Evolutionary conservation across 2,113 vertebrate genomes (phyloP).

Genomic region (Lanius collurio): DNA sequence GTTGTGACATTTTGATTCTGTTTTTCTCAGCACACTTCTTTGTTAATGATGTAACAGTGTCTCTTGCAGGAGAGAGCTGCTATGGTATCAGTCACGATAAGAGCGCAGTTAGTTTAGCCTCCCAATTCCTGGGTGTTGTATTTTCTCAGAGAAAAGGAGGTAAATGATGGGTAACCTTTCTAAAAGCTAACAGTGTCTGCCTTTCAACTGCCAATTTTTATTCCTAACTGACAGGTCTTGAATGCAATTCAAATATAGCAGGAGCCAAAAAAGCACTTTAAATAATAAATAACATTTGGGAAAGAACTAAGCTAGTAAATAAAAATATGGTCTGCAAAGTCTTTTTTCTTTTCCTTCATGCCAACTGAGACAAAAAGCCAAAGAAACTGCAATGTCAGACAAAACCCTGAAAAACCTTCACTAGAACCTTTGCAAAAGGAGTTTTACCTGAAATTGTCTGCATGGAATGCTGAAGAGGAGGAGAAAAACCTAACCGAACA

Average conservation of each 20-base stretch:
- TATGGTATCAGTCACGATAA: neutral
- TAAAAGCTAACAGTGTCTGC: neutral
- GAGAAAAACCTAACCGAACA: neutral
- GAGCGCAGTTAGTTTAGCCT: neutral
- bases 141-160: neutral
- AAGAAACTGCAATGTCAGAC: neutral
- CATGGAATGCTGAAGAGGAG: neutral
- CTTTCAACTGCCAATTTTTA: neutral
- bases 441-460: neutral
- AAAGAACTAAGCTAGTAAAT: neutral
- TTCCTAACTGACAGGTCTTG: neutral
- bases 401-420: neutral
- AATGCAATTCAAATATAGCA: neutral
- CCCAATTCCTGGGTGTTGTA: neutral
- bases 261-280: neutral
- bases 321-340: neutral
- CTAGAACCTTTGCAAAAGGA: neutral
- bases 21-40: neutral
- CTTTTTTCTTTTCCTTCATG: neutral
- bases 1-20: neutral
- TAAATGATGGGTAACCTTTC: neutral
- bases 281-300: neutral
- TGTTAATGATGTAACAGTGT: neutral
- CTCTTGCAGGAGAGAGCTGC: neutral
- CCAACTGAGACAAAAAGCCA: neutral